Conservation (phyloP, 2,113 vertebrate species). For the Nibea albiflora region DNA sequence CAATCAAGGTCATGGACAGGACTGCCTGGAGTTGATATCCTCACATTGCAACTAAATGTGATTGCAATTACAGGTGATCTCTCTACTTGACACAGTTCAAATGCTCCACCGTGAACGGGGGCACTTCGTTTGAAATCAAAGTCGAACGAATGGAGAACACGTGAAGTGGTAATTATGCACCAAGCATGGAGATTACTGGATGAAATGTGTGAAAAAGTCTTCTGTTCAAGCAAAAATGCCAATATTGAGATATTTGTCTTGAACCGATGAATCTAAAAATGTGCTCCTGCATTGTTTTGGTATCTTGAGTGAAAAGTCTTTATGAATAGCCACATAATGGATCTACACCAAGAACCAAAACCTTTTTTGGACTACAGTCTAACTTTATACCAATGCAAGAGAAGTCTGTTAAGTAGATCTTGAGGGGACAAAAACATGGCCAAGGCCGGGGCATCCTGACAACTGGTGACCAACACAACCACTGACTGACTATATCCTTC, state of each 20-base stretch:
- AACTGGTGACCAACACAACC: constrained; percentile 38
- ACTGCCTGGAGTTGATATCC: neutral
- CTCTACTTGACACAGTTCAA: too few relatives aligned
- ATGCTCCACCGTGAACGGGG: too few relatives aligned
- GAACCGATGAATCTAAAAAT: neutral
- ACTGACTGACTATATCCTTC: constrained; percentile 56
- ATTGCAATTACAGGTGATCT: too few relatives aligned
- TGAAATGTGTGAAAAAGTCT: neutral
- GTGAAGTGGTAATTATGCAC: too few relatives aligned
- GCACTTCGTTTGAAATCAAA: too few relatives aligned
- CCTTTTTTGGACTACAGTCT: neutral
- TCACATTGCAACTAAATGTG: neutral
- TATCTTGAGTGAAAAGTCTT: neutral
- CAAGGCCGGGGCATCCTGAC: constrained; percentile 22
- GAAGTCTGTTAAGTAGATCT: constrained; percentile 12
- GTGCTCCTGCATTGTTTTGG: neutral
- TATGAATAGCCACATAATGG: neutral
- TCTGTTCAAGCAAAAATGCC: neutral
- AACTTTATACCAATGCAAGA: neutral
- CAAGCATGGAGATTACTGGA: neutral
- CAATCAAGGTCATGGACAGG: neutral
- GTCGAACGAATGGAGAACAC: too few relatives aligned
- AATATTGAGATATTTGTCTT: neutral
- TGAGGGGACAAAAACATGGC: constrained; percentile 22
- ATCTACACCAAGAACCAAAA: neutral